Evolutionary conservation across 2,113 vertebrate species (phyloP).

Genomic region (Setophaga coronata): DNA sequence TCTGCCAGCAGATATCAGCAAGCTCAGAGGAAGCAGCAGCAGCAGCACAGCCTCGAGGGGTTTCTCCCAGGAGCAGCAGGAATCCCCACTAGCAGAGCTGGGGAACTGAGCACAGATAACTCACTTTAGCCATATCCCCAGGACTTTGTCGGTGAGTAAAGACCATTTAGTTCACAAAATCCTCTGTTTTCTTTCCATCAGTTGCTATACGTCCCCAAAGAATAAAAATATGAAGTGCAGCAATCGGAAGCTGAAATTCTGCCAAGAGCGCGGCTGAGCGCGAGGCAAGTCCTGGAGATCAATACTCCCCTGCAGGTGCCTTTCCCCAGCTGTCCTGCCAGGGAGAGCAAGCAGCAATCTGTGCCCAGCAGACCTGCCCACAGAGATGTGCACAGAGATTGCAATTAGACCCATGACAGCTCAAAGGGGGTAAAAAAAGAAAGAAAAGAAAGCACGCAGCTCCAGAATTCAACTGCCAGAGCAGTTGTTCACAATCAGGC

Average conservation of each 20-base stretch:
- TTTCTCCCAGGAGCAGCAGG: background rate
- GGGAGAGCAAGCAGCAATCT: background rate
- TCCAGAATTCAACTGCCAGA: background rate
- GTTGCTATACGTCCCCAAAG: background rate
- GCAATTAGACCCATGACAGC: background rate
- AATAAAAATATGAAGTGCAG: background rate
- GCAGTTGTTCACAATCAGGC: background rate
- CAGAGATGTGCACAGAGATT: accelerated
- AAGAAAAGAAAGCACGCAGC: background rate
- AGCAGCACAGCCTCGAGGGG: background rate
- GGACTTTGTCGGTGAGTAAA: background rate
- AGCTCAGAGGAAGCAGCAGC: background rate
- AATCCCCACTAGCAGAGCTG: background rate
- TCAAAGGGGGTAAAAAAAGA: background rate
- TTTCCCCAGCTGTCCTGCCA: accelerated
- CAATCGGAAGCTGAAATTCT: background rate
- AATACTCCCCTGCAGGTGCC: background rate
- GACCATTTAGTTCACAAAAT: background rate
- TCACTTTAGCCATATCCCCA: background rate
- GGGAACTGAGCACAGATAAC: background rate
- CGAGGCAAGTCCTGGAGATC: background rate
- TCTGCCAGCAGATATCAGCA: background rate
- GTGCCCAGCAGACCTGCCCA: background rate
- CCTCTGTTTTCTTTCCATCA: background rate
- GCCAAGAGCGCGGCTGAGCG: accelerated